Evolutionary conservation across 2,113 vertebrate genomes (phyloP).

Genomic region (Rhabdornis inornatus): DNA sequence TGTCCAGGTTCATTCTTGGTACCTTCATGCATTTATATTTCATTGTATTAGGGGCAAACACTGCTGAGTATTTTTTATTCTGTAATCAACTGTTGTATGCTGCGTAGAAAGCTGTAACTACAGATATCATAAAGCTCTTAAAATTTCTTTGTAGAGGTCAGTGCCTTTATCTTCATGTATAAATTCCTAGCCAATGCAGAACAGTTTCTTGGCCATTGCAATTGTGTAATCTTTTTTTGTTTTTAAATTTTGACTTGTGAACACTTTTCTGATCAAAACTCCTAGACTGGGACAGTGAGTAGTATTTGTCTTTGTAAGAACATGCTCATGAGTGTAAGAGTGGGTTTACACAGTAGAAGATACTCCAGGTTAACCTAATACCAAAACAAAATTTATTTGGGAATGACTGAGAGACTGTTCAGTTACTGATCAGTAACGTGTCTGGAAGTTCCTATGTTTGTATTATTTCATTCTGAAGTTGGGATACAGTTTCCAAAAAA

Average conservation of each 20-base stretch:
- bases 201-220: neutral
- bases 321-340: rapidly evolving
- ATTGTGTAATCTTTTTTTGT: neutral
- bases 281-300: no score
- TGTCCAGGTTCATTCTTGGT: neutral
- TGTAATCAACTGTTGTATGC: neutral
- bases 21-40: neutral
- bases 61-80: neutral
- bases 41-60: neutral
- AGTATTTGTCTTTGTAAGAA: neutral
- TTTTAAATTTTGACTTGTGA: neutral
- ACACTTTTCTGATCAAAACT: neutral
- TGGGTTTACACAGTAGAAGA: neutral
- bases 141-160: neutral
- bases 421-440: neutral
- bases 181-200: neutral
- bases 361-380: neutral
- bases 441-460: neutral
- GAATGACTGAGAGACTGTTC: neutral
- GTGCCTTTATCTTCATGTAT: neutral
- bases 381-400: neutral
- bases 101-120: neutral
- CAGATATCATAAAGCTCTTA: neutral
- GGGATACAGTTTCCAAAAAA: neutral
- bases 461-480: neutral